Evolutionary conservation across 23 tunicate genomes (phyloP).

Genomic region (Botrylloides violaceus): DNA sequence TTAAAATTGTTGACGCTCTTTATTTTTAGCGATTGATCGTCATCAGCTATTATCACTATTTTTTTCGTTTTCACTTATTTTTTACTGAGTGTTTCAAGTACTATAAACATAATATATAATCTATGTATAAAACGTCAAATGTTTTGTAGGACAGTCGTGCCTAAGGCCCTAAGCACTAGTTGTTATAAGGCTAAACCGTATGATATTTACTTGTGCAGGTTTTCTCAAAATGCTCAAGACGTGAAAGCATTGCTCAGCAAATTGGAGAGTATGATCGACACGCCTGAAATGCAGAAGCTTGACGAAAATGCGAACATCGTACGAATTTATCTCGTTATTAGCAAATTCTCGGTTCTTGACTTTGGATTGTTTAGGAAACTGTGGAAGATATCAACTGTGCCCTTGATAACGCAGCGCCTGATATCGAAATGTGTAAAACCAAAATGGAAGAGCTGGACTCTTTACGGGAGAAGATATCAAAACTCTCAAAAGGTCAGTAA

Average conservation of each 20-base stretch:
- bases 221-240: slow-evolving; percentile 2
- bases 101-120: too few relatives aligned
- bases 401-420: slow-evolving; percentile 4
- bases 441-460: slow-evolving; percentile 7
- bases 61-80: too few relatives aligned
- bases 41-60: too few relatives aligned
- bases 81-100: too few relatives aligned
- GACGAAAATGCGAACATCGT: slow-evolving; percentile 12
- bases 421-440: slow-evolving; percentile 10
- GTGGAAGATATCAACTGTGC: slow-evolving; percentile 18
- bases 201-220: too few relatives aligned
- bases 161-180: too few relatives aligned
- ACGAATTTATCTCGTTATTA: not conserved
- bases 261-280: slow-evolving; percentile 1
- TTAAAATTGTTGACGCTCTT: too few relatives aligned
- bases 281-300: not conserved
- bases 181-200: too few relatives aligned
- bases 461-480: not conserved
- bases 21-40: too few relatives aligned
- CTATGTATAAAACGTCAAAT: too few relatives aligned
- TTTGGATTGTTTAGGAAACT: not conserved
- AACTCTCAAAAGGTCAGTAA: slow-evolving; percentile 7
- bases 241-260: not conserved
- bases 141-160: too few relatives aligned
- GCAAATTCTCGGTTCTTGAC: not conserved